phyloP scores from a whole-genome alignment of 2,113 vertebrate genomes.

The Syrmaticus mikado region DNA sequence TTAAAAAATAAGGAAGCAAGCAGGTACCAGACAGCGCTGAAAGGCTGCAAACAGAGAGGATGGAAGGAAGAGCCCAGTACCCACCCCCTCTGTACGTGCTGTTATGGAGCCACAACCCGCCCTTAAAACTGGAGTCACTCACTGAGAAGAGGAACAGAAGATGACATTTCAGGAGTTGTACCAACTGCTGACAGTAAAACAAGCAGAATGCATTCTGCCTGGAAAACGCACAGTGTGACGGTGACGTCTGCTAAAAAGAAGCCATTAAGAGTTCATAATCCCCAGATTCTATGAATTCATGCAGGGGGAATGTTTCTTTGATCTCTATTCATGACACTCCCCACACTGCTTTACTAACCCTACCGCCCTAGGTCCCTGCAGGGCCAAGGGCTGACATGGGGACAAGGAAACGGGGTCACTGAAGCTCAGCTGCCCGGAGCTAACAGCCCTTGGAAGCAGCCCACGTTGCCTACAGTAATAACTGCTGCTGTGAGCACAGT shows the following conservation, averaged over 20 bases:
- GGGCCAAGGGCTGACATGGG: neutral
- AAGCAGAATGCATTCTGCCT: neutral
- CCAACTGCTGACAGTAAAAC: neutral
- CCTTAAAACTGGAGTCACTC: neutral
- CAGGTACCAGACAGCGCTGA: neutral
- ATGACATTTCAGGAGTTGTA: neutral
- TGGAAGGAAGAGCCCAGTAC: neutral
- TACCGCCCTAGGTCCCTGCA: neutral
- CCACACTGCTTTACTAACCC: neutral
- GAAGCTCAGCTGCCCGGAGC: neutral
- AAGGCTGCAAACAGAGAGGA: accelerated
- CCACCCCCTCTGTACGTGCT: neutral
- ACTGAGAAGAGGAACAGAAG: neutral
- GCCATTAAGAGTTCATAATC: neutral
- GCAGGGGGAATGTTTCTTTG: slow-evolving; percentile 15
- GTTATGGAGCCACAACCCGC: neutral
- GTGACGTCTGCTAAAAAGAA: slow-evolving; percentile 9
- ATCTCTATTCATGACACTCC: neutral
- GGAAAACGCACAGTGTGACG: neutral
- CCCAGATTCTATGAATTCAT: neutral
- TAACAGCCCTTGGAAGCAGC: neutral
- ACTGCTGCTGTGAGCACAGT: slow-evolving; percentile 12
- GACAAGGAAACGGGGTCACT: neutral
- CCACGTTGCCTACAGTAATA: neutral
- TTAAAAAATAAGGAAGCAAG: neutral